These are phyloP conservation scores for Mechanitis mazaeus DNA, from an alignment of 2,888 invertebrate species.

Conservation along the genomic window DNA sequence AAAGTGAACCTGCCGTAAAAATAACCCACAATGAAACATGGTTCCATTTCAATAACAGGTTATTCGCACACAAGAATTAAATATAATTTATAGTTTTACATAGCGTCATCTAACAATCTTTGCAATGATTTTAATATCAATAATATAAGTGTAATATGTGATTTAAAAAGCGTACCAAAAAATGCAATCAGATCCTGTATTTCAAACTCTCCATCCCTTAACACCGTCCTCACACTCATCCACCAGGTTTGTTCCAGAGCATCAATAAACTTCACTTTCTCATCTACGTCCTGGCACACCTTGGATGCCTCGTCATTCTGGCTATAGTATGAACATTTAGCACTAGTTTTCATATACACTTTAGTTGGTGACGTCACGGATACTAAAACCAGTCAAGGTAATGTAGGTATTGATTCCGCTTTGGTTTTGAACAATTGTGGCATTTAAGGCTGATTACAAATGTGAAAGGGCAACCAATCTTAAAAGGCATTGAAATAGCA, in stretches of 20 bases:
- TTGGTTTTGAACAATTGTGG: conserved; percentile 18
- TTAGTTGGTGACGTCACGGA: conserved; percentile 76
- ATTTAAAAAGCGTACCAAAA: conserved; percentile 51
- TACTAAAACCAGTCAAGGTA: conserved; percentile 62
- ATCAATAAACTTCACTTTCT: conserved; percentile 52
- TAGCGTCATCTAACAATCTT: no score
- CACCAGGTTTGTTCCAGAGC: conserved; percentile 57
- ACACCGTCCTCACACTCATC: conserved; percentile 61
- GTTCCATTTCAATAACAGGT: conserved; percentile 16
- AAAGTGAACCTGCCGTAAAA: conserved; percentile 14
- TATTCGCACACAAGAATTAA: background rate
- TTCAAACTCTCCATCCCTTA: conserved; percentile 65
- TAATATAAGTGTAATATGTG: no score
- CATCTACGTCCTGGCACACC: conserved; percentile 34
- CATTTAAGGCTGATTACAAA: conserved; percentile 20
- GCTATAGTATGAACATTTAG: conserved; percentile 64
- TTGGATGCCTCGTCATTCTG: conserved; percentile 59
- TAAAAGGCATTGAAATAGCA: conserved; percentile 8
- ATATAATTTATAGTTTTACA: background rate
- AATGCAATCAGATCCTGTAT: conserved; percentile 72
- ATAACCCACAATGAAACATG: conserved; percentile 11
- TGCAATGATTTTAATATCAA: no score
- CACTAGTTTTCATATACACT: conserved; percentile 70
- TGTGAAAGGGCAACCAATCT: conserved; percentile 19
- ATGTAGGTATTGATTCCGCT: conserved; percentile 24